phyloP scores from a whole-genome alignment of 2,888 invertebrate genomes.

The Drosophila nigricruria region DNA sequence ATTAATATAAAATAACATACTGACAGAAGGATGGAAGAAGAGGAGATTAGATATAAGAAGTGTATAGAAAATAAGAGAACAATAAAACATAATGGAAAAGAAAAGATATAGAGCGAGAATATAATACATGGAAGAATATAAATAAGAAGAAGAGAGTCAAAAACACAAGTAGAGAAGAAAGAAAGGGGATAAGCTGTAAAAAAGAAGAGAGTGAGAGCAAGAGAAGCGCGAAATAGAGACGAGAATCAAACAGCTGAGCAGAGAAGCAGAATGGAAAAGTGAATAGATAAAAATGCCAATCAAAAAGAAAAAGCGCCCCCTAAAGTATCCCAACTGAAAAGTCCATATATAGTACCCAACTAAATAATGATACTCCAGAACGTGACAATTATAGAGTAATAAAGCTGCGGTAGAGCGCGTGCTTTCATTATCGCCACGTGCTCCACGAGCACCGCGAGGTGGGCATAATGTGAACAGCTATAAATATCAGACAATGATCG shows the following conservation, averaged over 20 bases:
- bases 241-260: no score
- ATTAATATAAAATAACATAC: no score
- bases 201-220: background rate
- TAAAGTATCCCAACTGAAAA: background rate
- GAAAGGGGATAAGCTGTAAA: no score
- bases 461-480: background rate
- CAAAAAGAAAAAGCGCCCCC: background rate
- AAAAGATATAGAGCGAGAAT: no score
- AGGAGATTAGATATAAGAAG: no score
- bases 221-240: no score
- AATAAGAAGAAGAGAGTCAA: background rate
- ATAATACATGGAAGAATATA: background rate
- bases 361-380: conserved; percentile 20
- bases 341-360: background rate
- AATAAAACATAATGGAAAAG: no score
- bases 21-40: no score
- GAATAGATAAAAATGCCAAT: background rate
- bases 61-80: no score
- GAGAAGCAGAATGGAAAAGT: background rate
- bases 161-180: background rate
- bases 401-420: conserved; percentile 23
- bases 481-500: conserved; percentile 19
- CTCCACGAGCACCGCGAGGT: conserved; percentile 5
- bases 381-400: conserved; percentile 35
- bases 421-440: conserved; percentile 42